Evolutionary conservation across 2,888 invertebrate species (phyloP).

Genomic region (Cepaea hortensis): DNA sequence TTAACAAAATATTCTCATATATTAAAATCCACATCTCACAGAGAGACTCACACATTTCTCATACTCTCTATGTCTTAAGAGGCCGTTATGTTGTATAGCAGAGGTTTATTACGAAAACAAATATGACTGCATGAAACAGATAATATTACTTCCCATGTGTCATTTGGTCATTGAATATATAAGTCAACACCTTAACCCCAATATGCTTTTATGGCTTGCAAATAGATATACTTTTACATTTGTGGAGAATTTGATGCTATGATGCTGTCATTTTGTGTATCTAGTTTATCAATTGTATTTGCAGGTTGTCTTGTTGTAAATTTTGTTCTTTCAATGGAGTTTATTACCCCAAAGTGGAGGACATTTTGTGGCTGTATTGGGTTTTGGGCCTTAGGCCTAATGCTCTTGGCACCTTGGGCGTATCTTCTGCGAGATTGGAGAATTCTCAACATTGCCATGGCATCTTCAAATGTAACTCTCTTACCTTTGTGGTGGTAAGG

Average conservation of each 20-base stretch:
- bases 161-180: no score
- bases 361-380: conserved; percentile 74
- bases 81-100: no score
- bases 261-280: neutral
- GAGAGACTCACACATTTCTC: no score
- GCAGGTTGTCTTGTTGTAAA: conserved; percentile 73
- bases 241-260: neutral
- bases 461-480: conserved; percentile 63
- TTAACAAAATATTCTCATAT: no score
- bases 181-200: no score
- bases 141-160: no score
- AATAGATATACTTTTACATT: neutral
- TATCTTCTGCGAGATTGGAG: conserved; percentile 72
- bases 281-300: neutral
- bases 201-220: no score
- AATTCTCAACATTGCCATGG: conserved; percentile 67
- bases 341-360: conserved; percentile 72
- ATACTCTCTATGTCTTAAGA: no score
- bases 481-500: conserved; percentile 70
- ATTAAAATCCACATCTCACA: no score
- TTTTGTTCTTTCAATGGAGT: conserved; percentile 74
- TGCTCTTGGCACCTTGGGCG: conserved; percentile 68
- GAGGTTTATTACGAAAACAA: no score
- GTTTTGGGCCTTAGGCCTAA: conserved; percentile 73
- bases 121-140: no score